These are phyloP conservation scores for Heterochromis multidens DNA, from an alignment of 2,113 vertebrate species.

Conservation along the genomic window DNA sequence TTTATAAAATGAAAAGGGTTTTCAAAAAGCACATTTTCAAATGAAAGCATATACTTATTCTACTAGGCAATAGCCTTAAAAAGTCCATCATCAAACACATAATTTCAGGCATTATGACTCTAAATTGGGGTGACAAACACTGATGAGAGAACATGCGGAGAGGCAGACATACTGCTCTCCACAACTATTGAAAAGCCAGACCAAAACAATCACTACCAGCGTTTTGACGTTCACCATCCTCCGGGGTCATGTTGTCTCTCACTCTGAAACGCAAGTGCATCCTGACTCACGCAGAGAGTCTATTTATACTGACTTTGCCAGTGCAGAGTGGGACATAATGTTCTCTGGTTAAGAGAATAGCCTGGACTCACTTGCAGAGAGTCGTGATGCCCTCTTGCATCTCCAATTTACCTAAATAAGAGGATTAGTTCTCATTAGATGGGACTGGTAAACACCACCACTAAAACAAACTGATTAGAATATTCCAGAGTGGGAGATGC, in stretches of 20 bases:
- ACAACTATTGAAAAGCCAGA: background rate
- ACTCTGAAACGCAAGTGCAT: slow-evolving; percentile 22
- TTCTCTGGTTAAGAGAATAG: slow-evolving; percentile 31
- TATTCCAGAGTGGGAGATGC: background rate
- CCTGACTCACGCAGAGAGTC: slow-evolving; percentile 45
- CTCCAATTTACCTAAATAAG: slow-evolving; percentile 16
- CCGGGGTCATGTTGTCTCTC: slow-evolving; percentile 28
- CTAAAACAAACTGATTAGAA: background rate
- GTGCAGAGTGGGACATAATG: slow-evolving; percentile 22
- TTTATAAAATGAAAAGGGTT: slow-evolving; percentile 14
- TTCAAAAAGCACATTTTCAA: background rate
- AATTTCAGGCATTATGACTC: background rate
- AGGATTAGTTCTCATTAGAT: slow-evolving; percentile 11
- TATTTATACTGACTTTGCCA: slow-evolving; percentile 23
- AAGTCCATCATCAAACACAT: slow-evolving; percentile 4
- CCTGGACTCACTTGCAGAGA: background rate
- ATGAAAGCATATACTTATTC: background rate
- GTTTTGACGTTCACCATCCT: background rate
- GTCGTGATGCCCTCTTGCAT: background rate
- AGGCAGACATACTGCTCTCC: background rate
- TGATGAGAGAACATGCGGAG: background rate
- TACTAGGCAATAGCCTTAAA: background rate
- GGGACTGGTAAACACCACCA: background rate
- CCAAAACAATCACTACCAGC: background rate
- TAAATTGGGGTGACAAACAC: background rate